Percentiles rank a stretch among this genome's conserved stretches.
Evolutionary conservation across 1,140 invertebrate species (phyloP).

Genomic region (Heliconius hermathena): DNA sequence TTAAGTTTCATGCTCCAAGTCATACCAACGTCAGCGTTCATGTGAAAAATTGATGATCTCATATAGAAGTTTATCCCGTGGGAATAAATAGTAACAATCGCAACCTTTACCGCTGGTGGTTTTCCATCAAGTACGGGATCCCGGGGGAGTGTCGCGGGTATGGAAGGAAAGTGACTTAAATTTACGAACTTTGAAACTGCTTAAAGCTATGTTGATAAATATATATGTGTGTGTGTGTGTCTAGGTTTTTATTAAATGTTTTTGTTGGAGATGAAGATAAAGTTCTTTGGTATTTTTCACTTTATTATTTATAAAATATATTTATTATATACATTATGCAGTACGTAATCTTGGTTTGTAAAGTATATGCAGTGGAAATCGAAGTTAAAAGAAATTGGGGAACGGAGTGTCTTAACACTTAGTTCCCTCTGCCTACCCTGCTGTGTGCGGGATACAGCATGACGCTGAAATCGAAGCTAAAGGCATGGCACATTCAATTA

Average conservation of each 20-base stretch:
- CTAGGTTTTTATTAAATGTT: background rate
- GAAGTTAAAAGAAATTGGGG: too few relatives aligned
- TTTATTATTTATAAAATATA: too few relatives aligned
- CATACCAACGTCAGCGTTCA: conserved; percentile 17
- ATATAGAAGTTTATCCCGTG: background rate
- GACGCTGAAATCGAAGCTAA: too few relatives aligned
- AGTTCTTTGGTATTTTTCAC: too few relatives aligned
- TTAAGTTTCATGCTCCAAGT: conserved; percentile 20
- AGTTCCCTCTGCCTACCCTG: too few relatives aligned
- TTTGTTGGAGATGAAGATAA: background rate
- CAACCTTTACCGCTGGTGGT: background rate
- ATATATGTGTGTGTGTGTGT: background rate
- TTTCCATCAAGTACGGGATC: background rate
- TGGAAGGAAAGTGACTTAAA: background rate
- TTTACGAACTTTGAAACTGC: conserved; percentile 3
- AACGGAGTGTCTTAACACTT: too few relatives aligned
- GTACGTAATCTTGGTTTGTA: too few relatives aligned
- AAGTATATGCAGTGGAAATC: too few relatives aligned
- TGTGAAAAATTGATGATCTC: conserved; percentile 19
- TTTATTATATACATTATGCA: too few relatives aligned
- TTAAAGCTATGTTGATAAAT: background rate
- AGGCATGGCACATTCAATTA: too few relatives aligned
- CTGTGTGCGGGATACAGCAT: too few relatives aligned
- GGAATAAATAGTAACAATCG: background rate
- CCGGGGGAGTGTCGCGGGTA: background rate